phyloP scores from a whole-genome alignment of 1,140 invertebrate genomes.

The Drosophila orena region DNA sequence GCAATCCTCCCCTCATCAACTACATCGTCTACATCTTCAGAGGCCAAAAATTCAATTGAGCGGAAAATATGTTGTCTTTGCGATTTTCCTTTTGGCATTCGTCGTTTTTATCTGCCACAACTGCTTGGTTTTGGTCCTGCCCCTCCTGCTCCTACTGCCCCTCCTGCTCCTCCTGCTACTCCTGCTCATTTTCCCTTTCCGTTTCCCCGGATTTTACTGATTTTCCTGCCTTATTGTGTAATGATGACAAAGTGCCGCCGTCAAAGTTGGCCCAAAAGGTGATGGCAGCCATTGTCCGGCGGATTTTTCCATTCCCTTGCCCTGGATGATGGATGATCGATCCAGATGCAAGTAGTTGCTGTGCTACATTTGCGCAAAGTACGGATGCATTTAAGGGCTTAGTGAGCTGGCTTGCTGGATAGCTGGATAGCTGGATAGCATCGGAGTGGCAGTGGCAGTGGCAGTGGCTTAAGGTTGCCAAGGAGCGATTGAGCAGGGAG shows the following conservation, averaged over 20 bases:
- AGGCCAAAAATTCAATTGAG: conserved; percentile 81
- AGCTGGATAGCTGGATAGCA: conserved; percentile 7
- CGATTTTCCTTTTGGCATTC: conserved; percentile 67
- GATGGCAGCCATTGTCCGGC: conserved; percentile 50
- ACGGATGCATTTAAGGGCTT: conserved; percentile 29
- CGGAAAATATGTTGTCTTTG: conserved; percentile 82
- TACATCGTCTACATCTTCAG: conserved; percentile 35
- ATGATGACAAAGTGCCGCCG: conserved; percentile 77
- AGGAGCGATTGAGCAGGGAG: neutral
- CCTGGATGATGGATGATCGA: conserved; percentile 33
- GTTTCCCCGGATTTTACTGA: conserved; percentile 8
- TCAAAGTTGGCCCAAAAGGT: conserved; percentile 58
- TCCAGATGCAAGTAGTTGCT: conserved; percentile 11
- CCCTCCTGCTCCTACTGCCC: conserved; percentile 30
- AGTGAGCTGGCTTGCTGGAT: conserved; percentile 6
- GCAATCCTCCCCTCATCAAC: conserved; percentile 26
- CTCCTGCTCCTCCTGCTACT: conserved; percentile 23
- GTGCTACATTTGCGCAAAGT: conserved; percentile 4
- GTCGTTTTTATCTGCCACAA: conserved; percentile 49
- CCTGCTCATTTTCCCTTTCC: conserved; percentile 9
- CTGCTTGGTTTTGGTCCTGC: conserved; percentile 41
- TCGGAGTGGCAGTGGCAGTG: neutral
- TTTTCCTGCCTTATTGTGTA: conserved; percentile 67
- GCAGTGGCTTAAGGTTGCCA: conserved; percentile 5
- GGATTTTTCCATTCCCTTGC: conserved; percentile 1